Conservation (phyloP, 2,113 vertebrate species). For the Electrona antarctica region DNA sequence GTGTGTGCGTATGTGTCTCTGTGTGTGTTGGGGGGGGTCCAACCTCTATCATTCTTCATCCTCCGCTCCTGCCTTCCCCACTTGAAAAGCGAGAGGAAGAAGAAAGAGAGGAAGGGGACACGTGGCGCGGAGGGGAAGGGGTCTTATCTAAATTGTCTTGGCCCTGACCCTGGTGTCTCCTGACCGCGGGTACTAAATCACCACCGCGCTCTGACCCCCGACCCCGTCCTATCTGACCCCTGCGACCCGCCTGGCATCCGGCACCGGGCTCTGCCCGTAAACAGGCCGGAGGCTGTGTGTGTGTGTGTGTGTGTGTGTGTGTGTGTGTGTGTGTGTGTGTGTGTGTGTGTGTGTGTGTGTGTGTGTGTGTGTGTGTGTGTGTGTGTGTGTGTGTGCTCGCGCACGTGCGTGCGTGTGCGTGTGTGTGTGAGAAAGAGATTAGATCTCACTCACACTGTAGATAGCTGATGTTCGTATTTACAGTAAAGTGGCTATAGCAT, state of each 20-base stretch:
- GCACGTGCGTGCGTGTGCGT: conserved; percentile 18
- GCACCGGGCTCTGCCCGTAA: conserved; percentile 38
- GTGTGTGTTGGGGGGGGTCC: no score
- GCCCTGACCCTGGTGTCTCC: conserved; percentile 65
- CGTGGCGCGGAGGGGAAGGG: conserved; percentile 54
- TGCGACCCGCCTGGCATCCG: conserved; percentile 25
- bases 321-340: not conserved
- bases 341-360: no score
- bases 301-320: not conserved
- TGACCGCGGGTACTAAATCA: conserved; percentile 66
- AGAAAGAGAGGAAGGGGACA: conserved; percentile 58
- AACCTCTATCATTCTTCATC: conserved; percentile 53
- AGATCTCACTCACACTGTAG: conserved; percentile 10
- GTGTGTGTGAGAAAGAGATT: no score
- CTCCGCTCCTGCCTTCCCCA: conserved; percentile 44
- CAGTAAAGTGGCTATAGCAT: not conserved
- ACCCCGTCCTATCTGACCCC: conserved; percentile 46
- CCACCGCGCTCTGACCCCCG: conserved; percentile 54
- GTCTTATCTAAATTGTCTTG: conserved; percentile 77
- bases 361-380: no score
- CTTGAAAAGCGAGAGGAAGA: conserved; percentile 44
- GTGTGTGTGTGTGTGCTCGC: no score
- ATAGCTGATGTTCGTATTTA: not conserved
- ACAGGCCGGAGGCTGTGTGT: conserved; percentile 9
- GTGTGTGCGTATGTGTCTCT: conserved; percentile 8